These are phyloP conservation scores for Drosophila pachea DNA, from an alignment of 1,140 invertebrate genomes.

Conservation along the genomic window DNA sequence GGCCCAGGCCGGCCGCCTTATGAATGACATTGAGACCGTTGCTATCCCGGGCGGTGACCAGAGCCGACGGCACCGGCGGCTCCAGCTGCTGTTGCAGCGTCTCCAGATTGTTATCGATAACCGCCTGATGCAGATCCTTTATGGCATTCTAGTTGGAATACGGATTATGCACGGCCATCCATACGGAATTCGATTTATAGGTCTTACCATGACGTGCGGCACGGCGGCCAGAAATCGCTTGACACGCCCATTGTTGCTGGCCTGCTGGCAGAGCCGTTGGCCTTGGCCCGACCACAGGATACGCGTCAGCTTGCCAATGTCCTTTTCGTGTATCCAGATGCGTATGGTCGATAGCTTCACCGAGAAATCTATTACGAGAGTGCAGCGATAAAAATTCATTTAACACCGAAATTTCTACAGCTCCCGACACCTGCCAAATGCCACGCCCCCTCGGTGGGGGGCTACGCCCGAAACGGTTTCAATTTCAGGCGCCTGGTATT, in stretches of 20 bases:
- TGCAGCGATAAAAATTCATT: slow-evolving; percentile 53
- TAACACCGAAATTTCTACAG: slow-evolving; percentile 12
- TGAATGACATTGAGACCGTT: slow-evolving; percentile 90
- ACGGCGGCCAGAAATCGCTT: slow-evolving; percentile 90
- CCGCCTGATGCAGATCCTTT: slow-evolving; percentile 88
- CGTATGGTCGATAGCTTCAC: slow-evolving; percentile 91
- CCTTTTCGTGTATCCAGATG: slow-evolving; percentile 94
- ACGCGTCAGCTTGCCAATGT: slow-evolving; percentile 89
- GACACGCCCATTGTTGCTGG: slow-evolving; percentile 89
- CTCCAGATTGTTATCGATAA: slow-evolving; percentile 87
- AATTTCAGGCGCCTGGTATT: slow-evolving; percentile 34
- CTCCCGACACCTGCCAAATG: background rate
- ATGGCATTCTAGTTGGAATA: slow-evolving; percentile 84
- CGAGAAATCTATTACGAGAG: slow-evolving; percentile 81
- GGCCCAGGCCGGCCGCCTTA: slow-evolving; percentile 90
- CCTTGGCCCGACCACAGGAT: slow-evolving; percentile 94
- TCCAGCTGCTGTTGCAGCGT: slow-evolving; percentile 83
- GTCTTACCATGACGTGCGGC: slow-evolving; percentile 90
- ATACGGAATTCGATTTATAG: background rate
- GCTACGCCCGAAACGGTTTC: slow-evolving; percentile 32
- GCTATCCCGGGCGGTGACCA: slow-evolving; percentile 87
- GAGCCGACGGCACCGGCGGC: slow-evolving; percentile 85
- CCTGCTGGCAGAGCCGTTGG: slow-evolving; percentile 87
- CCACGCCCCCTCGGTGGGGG: background rate
- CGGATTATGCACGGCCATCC: too few relatives aligned